A percentile compares a stretch with the other conserved stretches of the same genome.
Conservation (phyloP, 2,888 invertebrate genomes). For the Platycnemis pennipes region DNA sequence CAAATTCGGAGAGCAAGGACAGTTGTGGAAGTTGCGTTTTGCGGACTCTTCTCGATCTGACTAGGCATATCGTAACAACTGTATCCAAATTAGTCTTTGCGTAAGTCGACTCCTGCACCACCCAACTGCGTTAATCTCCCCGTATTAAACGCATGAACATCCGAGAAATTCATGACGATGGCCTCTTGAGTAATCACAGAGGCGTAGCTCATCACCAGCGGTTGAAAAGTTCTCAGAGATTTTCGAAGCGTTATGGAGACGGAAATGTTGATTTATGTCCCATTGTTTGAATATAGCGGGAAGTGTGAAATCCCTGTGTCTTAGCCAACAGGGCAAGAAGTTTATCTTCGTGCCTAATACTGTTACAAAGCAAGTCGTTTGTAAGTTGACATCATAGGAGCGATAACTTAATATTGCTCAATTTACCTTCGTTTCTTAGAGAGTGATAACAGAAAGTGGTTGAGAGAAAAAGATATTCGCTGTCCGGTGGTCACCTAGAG, state of each 20-base stretch:
- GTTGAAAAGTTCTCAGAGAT: not conserved
- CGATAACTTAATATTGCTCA: not conserved
- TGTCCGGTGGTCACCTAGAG: too few relatives aligned
- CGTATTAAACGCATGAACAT: not conserved
- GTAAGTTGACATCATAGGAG: not conserved
- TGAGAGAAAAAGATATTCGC: not conserved
- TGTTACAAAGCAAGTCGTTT: not conserved
- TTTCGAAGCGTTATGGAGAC: not conserved
- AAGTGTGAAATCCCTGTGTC: not conserved
- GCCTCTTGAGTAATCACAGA: not conserved
- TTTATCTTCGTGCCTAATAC: not conserved
- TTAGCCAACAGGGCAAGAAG: not conserved
- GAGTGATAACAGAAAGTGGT: not conserved
- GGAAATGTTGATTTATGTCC: conserved; percentile 18
- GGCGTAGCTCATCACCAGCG: not conserved
- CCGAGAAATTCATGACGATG: conserved; percentile 24
- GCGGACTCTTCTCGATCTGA: not conserved
- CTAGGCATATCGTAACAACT: not conserved
- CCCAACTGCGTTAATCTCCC: not conserved
- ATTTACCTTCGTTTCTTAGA: not conserved
- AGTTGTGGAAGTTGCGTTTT: not conserved
- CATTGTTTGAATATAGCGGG: not conserved
- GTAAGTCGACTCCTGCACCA: not conserved
- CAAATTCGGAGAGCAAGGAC: not conserved
- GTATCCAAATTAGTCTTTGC: not conserved